Evolutionary conservation across 2,797 vertebrate species (phyloP).

Genomic region (Amazona finschi): DNA sequence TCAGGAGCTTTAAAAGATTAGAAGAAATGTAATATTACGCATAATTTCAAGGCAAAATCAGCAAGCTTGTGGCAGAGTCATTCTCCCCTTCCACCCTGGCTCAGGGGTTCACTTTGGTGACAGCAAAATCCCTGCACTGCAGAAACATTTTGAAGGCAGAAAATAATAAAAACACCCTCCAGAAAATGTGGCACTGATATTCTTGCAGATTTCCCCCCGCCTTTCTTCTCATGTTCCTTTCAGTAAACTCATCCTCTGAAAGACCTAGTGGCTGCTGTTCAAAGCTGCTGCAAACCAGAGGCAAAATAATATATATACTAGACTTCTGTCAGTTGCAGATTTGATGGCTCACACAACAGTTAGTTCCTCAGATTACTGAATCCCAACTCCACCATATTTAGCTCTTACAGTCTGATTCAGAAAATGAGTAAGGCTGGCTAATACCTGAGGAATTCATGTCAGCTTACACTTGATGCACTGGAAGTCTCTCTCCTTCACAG

Average conservation of each 20-base stretch:
- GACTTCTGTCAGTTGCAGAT: not conserved
- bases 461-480: not conserved
- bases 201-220: not conserved
- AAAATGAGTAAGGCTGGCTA: not conserved
- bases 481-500: not conserved
- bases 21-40: not conserved
- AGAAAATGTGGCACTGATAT: not conserved
- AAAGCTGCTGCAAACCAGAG: not conserved
- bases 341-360: not conserved
- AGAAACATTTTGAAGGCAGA: not conserved
- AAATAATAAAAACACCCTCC: not conserved
- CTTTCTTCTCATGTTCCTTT: not conserved
- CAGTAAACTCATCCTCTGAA: not conserved
- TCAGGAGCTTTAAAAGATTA: not conserved
- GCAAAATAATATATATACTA: not conserved
- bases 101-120: not conserved
- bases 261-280: not conserved
- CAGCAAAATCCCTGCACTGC: not conserved
- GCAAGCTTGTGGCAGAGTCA: not conserved
- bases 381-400: not conserved
- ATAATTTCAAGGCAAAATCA: not conserved
- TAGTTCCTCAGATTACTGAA: not conserved
- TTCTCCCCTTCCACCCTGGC: not conserved
- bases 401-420: not conserved
- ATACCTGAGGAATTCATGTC: not conserved